Conservation (phyloP, 1,140 invertebrate species). For the Caligus rogercresseyi region DNA sequence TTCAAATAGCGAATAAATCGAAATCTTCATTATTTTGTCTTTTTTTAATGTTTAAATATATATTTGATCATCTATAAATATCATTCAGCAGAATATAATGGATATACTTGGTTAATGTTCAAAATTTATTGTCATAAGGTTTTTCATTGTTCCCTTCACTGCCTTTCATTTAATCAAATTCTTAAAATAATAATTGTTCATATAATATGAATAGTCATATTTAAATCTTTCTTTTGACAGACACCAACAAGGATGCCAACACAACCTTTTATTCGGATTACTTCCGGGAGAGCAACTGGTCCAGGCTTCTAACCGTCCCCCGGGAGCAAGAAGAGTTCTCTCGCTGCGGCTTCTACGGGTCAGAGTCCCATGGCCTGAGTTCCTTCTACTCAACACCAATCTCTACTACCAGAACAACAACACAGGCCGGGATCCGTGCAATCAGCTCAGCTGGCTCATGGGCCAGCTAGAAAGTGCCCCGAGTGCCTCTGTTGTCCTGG, state of each 20-base stretch:
- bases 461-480: not conserved
- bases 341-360: not conserved
- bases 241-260: not conserved
- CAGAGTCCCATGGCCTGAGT: not conserved
- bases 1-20: too few relatives aligned
- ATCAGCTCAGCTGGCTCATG: not conserved
- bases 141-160: too few relatives aligned
- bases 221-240: not conserved
- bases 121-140: too few relatives aligned
- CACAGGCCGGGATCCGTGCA: not conserved
- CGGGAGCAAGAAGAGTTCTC: not conserved
- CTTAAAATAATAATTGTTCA: too few relatives aligned
- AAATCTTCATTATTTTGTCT: too few relatives aligned
- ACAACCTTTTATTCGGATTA: not conserved
- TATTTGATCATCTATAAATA: too few relatives aligned
- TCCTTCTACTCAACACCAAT: conserved; percentile 5
- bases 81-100: too few relatives aligned
- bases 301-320: not conserved
- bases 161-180: too few relatives aligned
- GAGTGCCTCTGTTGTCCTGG: not conserved
- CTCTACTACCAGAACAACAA: not conserved
- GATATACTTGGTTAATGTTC: too few relatives aligned
- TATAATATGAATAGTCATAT: too few relatives aligned
- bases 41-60: too few relatives aligned
- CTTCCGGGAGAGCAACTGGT: not conserved